These are phyloP conservation scores for Perca schrenkii DNA, from an alignment of 2,113 vertebrate species.

Conservation along the genomic window DNA sequence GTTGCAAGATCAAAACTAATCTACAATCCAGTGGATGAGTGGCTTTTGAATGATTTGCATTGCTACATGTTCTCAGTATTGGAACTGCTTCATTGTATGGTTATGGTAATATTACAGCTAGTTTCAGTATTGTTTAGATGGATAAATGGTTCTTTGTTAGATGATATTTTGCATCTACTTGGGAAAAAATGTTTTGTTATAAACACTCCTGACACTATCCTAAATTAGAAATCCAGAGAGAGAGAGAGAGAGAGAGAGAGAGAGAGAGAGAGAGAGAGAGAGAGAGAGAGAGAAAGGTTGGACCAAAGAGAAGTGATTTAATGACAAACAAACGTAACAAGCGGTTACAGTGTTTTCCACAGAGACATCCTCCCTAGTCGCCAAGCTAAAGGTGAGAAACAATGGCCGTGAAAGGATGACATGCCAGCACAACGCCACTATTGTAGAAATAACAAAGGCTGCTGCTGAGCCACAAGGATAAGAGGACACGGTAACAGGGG, in stretches of 20 bases:
- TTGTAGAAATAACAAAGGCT: constrained; percentile 77
- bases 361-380: constrained; percentile 61
- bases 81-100: neutral
- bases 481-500: constrained; percentile 76
- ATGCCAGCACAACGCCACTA: constrained; percentile 73
- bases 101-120: neutral
- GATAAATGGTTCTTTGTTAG: neutral
- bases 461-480: constrained; percentile 76
- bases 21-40: neutral
- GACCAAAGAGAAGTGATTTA: constrained; percentile 27
- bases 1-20: neutral
- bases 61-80: neutral
- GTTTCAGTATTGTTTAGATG: neutral
- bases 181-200: neutral
- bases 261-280: neutral
- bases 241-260: neutral
- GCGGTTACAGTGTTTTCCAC: constrained; percentile 50
- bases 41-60: neutral
- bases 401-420: constrained; percentile 80
- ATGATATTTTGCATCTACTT: neutral
- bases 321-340: constrained; percentile 35
- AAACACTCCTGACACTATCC: neutral
- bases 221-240: neutral
- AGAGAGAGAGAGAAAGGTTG: neutral
- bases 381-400: constrained; percentile 77